Evolutionary conservation across 30 jellyfish, hydroid and myxozoan species (phyloP).

Genomic region (Chrysaora quinquecirrha): DNA sequence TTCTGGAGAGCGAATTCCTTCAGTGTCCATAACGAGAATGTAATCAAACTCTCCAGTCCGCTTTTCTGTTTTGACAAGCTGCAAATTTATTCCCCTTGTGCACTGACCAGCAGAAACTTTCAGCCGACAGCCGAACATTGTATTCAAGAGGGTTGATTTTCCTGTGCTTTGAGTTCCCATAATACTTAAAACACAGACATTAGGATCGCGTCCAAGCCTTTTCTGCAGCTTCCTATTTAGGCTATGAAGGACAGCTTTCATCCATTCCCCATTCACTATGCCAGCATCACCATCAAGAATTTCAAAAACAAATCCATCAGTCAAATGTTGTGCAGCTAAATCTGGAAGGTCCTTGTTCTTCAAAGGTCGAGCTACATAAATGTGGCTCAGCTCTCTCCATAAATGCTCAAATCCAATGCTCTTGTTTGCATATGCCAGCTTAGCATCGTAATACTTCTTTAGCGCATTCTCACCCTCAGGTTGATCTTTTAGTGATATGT

Average conservation of each 20-base stretch:
- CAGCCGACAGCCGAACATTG: no score
- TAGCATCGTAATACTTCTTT: no score
- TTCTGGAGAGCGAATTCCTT: slow-evolving; percentile 3
- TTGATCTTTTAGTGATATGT: neutral
- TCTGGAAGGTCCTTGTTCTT: neutral
- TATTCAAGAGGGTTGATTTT: no score
- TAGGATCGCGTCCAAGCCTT: neutral
- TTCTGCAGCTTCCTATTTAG: neutral
- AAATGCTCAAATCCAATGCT: neutral
- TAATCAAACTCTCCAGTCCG: neutral
- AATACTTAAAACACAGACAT: neutral
- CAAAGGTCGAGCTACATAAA: neutral
- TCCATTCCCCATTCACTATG: neutral
- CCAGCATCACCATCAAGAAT: slow-evolving; percentile 4
- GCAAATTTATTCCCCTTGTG: no score
- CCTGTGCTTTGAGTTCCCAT: neutral
- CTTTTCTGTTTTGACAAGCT: no score
- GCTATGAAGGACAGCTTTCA: no score
- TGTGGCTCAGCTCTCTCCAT: slow-evolving; percentile 7
- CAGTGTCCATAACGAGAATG: neutral
- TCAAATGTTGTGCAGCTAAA: neutral
- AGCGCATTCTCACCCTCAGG: neutral
- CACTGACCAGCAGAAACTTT: no score
- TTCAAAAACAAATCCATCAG: neutral
- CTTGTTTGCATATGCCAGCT: neutral